phyloP scores from a whole-genome alignment of 2,888 invertebrate genomes.

The Suillia variegata region DNA sequence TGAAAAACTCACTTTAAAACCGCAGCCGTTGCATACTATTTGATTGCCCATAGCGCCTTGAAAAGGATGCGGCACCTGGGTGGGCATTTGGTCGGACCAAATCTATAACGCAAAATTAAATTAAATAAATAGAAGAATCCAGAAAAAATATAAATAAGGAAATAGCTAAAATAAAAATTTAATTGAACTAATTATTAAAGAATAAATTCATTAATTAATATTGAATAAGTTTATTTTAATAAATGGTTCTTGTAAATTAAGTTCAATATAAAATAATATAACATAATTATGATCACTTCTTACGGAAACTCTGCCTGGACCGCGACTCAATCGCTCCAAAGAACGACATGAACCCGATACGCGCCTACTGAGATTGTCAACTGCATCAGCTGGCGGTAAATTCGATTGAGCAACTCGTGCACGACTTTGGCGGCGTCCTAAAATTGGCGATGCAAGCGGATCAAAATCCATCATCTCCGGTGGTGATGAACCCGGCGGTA shows the following conservation, averaged over 20 bases:
- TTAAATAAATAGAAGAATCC: not conserved
- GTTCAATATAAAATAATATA: too few relatives aligned
- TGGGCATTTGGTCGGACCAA: conserved; percentile 62
- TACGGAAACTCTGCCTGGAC: conserved; percentile 60
- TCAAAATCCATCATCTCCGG: conserved; percentile 38
- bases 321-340: conserved; percentile 61
- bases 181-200: not conserved
- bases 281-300: too few relatives aligned
- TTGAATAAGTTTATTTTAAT: too few relatives aligned
- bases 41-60: conserved; percentile 78
- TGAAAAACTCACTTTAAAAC: conserved; percentile 65
- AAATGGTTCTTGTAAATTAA: not conserved
- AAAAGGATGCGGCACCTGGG: conserved; percentile 70
- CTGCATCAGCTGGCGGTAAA: too few relatives aligned
- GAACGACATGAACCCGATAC: conserved; percentile 63
- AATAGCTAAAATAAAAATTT: too few relatives aligned
- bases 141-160: not conserved
- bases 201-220: too few relatives aligned
- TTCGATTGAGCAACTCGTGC: conserved; percentile 43
- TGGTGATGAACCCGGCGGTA: conserved; percentile 5
- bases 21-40: conserved; percentile 75
- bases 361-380: conserved; percentile 52
- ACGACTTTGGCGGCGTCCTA: conserved; percentile 50
- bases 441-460: conserved; percentile 42
- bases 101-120: too few relatives aligned